These are phyloP conservation scores for Conus betulinus DNA, from an alignment of 1,140 invertebrate genomes.

Conservation along the genomic window DNA sequence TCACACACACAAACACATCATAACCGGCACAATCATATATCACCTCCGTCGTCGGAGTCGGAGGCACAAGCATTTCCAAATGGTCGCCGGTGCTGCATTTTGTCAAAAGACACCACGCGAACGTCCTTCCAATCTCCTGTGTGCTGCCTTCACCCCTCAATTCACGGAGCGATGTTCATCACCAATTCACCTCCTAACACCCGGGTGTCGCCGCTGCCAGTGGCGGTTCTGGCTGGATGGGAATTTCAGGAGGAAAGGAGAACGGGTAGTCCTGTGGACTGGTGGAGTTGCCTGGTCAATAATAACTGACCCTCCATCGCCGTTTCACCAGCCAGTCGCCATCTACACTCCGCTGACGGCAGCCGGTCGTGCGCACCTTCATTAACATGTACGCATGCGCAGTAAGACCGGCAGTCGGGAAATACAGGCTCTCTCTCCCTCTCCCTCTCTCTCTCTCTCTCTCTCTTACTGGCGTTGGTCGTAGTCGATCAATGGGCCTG, in stretches of 20 bases:
- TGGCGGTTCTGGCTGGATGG: background rate
- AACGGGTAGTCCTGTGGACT: background rate
- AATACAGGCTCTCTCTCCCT: background rate
- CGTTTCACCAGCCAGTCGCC: constrained; percentile 8
- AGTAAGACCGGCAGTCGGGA: background rate
- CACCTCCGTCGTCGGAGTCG: background rate
- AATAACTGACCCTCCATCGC: constrained; percentile 4
- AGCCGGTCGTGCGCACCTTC: constrained; percentile 27
- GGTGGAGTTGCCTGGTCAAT: background rate
- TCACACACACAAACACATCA: background rate
- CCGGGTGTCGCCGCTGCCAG: background rate
- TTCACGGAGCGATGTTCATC: background rate
- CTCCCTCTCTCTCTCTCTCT: too few relatives aligned
- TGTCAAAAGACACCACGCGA: background rate
- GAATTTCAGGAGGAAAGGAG: background rate
- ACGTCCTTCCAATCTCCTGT: background rate
- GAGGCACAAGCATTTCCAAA: background rate
- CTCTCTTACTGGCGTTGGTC: constrained; percentile 8
- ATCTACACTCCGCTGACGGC: constrained; percentile 18
- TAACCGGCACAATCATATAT: background rate
- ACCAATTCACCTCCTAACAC: background rate
- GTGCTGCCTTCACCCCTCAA: background rate
- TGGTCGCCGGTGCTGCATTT: background rate
- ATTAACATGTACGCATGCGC: constrained; percentile 32
- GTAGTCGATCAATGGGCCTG: constrained; percentile 10